Evolutionary conservation across 2,113 vertebrate species (phyloP), one percentile per base, ranked within the genome.

Genomic region (Phocoena sinus): DNA sequence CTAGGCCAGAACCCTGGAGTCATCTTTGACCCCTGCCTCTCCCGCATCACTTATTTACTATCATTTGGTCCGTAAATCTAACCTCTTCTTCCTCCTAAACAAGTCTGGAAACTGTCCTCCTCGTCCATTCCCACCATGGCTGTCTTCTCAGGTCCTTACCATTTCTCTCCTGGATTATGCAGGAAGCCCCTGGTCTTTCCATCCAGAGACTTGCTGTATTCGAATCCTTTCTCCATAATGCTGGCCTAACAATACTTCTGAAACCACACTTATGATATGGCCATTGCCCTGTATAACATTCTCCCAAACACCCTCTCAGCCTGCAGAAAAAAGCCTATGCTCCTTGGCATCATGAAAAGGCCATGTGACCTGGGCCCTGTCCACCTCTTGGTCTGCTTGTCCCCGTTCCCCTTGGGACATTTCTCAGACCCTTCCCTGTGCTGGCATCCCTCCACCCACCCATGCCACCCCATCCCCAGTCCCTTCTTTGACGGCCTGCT

Each of bases 391-490:
- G 50, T 56, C 65, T 81, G 36, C 65, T 36, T 17, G 18, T 76
- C 50, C 9, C 31, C 9, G 9, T 60, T 44, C 41, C 18, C 14
- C 47, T 17, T 74, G 3, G 44, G 53, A 31, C 14, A 13, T 47
- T 65, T 76, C 77, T 60, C 20, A n/a, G 82, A 18, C 7, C 21
- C 25, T 70, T 53, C n/a, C 13, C 18, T n/a, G 13, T 2, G 12
- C 31, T 31, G 38, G 77, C 74, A n/a, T 26, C 76, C 53, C 26
- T 80, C 44, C 2, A 21, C 15, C 56, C 5, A 8, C 84, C n/a
- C 3, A 2, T 0, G 2, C 23, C 1, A 7, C 11, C 5, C 5
- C 41, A 5, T 3, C 15, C 11, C 36, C 21, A 5, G 21, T 53
- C 31, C 20, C n/a, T 71, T 56, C 25, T 73, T 20, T 53, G 31